These are phyloP conservation scores for Argentina silus DNA, from an alignment of 2,797 vertebrate genomes.

Conservation along the genomic window DNA sequence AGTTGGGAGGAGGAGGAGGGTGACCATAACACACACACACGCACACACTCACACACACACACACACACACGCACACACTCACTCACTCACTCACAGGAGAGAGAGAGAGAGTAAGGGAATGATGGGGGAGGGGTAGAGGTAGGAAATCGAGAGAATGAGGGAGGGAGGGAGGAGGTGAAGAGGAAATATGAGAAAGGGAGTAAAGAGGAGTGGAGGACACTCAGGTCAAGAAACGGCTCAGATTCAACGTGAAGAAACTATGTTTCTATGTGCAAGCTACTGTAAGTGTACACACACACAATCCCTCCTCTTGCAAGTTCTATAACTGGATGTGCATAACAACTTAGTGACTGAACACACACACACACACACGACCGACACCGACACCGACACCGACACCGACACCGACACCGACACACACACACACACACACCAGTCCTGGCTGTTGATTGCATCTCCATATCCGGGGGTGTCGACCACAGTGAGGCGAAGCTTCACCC, in stretches of 20 bases:
- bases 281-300: neutral
- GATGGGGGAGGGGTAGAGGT: too few species aligned
- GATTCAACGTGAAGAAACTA: neutral
- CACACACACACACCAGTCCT: conserved; percentile 81
- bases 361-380: conserved; percentile 9
- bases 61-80: neutral
- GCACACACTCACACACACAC: conserved; percentile 9
- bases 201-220: conserved; percentile 24
- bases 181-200: conserved; percentile 2
- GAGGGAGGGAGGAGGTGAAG: conserved; percentile 46
- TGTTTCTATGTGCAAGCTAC: too few species aligned
- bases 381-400: neutral
- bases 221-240: conserved; percentile 28
- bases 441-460: conserved; percentile 96
- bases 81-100: conserved; percentile 4
- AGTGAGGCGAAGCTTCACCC: conserved; percentile 95
- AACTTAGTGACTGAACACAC: neutral
- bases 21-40: neutral
- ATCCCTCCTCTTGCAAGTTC: too few species aligned
- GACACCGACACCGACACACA: conserved; percentile 12
- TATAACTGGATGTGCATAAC: too few species aligned
- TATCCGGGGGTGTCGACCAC: conserved; percentile 99
- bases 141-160: conserved; percentile 14
- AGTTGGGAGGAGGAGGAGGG: conserved; percentile 8
- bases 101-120: neutral